These are phyloP conservation scores for Sebastolobus altivelis DNA, from an alignment of 2,797 vertebrate genomes.

Conservation along the genomic window DNA sequence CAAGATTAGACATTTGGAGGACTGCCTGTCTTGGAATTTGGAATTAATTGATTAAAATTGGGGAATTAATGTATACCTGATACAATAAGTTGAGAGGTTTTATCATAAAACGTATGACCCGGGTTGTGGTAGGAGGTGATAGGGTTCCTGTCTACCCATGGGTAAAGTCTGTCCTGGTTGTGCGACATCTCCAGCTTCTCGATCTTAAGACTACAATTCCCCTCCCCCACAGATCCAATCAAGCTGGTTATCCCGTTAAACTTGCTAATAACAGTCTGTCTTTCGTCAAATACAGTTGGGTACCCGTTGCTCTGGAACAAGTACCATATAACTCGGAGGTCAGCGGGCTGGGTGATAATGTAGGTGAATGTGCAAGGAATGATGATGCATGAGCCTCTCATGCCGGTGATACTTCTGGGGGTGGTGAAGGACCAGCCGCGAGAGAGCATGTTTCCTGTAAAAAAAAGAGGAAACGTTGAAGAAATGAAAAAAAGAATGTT, in stretches of 20 bases:
- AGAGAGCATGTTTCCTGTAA: slow-evolving; percentile 55
- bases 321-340: slow-evolving; percentile 69
- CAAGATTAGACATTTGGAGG: background rate
- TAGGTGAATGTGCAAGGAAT: slow-evolving; percentile 76
- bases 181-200: slow-evolving; percentile 43
- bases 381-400: slow-evolving; percentile 71
- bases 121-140: slow-evolving; percentile 46
- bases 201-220: slow-evolving; percentile 75
- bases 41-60: background rate
- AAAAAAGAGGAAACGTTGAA: background rate
- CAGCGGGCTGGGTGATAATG: slow-evolving; percentile 1
- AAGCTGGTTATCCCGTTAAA: slow-evolving; percentile 58
- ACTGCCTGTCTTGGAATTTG: background rate
- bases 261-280: background rate
- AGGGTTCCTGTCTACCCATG: slow-evolving; percentile 73
- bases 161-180: slow-evolving; percentile 63
- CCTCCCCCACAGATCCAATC: slow-evolving; percentile 18
- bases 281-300: slow-evolving; percentile 46
- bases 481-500: background rate
- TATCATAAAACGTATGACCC: slow-evolving; percentile 38
- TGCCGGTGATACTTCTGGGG: slow-evolving; percentile 61
- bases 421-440: slow-evolving; percentile 69
- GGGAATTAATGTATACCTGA: slow-evolving; percentile 15
- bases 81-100: slow-evolving; percentile 59
- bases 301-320: slow-evolving; percentile 42